phyloP scores from a whole-genome alignment of 2,113 vertebrate genomes.

The Callorhinus ursinus region DNA sequence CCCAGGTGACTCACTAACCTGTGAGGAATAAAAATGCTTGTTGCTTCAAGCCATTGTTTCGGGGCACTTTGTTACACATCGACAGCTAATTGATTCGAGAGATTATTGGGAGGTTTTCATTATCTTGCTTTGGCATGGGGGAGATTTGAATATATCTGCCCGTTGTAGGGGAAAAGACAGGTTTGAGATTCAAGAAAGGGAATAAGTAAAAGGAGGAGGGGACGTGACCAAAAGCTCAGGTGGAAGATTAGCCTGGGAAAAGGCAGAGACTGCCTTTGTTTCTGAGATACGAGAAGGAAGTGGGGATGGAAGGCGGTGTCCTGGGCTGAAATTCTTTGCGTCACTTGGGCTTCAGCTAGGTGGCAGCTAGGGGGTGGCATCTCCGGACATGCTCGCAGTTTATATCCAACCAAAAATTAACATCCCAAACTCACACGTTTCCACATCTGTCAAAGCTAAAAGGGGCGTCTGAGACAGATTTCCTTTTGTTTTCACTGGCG shows the following conservation, averaged over 20 bases:
- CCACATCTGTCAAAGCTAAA: conserved; percentile 62
- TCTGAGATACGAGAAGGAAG: background rate
- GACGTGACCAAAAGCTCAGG: background rate
- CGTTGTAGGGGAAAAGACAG: background rate
- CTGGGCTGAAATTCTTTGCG: background rate
- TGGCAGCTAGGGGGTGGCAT: background rate
- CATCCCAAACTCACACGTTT: background rate
- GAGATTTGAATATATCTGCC: background rate
- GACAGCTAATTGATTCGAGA: background rate
- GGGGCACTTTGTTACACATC: background rate
- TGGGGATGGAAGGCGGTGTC: background rate
- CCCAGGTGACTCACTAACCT: background rate
- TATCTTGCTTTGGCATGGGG: background rate
- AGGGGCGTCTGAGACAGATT: conserved; percentile 66
- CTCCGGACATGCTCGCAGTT: conserved; percentile 22
- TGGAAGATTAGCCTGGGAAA: background rate
- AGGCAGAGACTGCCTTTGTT: background rate
- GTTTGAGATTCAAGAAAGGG: background rate
- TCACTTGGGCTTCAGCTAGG: background rate
- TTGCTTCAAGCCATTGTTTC: background rate
- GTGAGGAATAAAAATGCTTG: background rate
- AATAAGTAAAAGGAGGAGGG: background rate
- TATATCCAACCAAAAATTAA: conserved; percentile 62
- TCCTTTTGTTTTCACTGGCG: conserved; percentile 80
- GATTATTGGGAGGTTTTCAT: background rate